These are phyloP conservation scores for Tyria jacobaeae DNA, from an alignment of 2,888 invertebrate species.

Conservation along the genomic window DNA sequence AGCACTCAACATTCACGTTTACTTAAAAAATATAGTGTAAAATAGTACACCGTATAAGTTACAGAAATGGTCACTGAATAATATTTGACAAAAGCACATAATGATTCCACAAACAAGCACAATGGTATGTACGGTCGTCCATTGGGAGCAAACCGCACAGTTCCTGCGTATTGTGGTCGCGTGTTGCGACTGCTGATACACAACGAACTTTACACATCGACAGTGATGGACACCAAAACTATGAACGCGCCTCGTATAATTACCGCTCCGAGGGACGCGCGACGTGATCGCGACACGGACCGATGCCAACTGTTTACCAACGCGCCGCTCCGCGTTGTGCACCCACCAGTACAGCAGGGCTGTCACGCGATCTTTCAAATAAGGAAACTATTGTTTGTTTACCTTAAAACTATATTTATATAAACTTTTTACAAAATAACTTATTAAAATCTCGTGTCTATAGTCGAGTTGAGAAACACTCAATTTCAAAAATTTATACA, in stretches of 20 bases:
- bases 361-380: slow-evolving; percentile 44
- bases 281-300: slow-evolving; percentile 70
- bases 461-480: too few relatives aligned
- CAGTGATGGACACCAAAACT: slow-evolving; percentile 19
- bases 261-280: slow-evolving; percentile 51
- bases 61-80: slow-evolving; percentile 50
- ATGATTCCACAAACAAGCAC: slow-evolving; percentile 55
- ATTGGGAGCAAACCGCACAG: slow-evolving; percentile 68
- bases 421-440: too few relatives aligned
- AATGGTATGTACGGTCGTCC: slow-evolving; percentile 46
- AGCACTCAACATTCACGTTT: slow-evolving; percentile 32
- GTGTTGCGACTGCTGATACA: slow-evolving; percentile 27
- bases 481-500: not conserved
- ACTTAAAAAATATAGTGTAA: slow-evolving; percentile 17
- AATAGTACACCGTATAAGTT: not conserved
- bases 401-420: slow-evolving; percentile 20
- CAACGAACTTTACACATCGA: slow-evolving; percentile 31
- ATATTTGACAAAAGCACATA: slow-evolving; percentile 56
- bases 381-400: slow-evolving; percentile 33
- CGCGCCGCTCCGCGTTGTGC: slow-evolving; percentile 62
- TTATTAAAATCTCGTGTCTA: not conserved
- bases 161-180: slow-evolving; percentile 76
- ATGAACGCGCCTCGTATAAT: slow-evolving; percentile 45
- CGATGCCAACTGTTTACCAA: slow-evolving; percentile 73
- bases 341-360: slow-evolving; percentile 60